Evolutionary conservation across 2,113 vertebrate species (phyloP).

Genomic region (Psilopsiagon aymara): DNA sequence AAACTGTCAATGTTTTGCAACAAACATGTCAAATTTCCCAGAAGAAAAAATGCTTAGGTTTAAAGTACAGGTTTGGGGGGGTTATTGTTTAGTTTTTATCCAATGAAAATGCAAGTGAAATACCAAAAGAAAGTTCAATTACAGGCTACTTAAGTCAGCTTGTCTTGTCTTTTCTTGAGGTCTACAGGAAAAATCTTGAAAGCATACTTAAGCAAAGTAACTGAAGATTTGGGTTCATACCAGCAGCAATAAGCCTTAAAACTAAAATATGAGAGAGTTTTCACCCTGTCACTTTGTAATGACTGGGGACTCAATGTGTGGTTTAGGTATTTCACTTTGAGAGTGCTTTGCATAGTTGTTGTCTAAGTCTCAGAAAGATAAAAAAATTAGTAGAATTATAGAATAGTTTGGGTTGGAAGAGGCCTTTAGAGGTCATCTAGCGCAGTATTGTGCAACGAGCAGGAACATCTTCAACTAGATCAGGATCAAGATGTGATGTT

Average conservation of each 20-base stretch:
- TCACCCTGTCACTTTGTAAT: not conserved
- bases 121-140: not conserved
- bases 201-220: not conserved
- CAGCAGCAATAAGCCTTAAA: not conserved
- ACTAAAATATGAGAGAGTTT: not conserved
- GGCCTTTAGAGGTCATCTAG: not conserved
- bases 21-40: not conserved
- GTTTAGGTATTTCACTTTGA: not conserved
- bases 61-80: not conserved
- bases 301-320: not conserved
- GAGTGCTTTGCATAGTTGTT: not conserved
- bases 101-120: not conserved
- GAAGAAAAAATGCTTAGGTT: not conserved
- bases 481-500: not conserved
- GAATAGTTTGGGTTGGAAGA: not conserved
- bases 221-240: not conserved
- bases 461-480: not conserved
- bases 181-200: not conserved
- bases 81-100: not conserved
- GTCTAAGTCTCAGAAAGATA: not conserved
- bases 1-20: not conserved
- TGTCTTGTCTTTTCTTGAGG: not conserved
- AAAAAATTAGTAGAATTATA: not conserved
- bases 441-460: not conserved
- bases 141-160: not conserved